Base-by-base conservation (phyloP, 2,113 vertebrate species). In the Cebus imitator region DNA sequence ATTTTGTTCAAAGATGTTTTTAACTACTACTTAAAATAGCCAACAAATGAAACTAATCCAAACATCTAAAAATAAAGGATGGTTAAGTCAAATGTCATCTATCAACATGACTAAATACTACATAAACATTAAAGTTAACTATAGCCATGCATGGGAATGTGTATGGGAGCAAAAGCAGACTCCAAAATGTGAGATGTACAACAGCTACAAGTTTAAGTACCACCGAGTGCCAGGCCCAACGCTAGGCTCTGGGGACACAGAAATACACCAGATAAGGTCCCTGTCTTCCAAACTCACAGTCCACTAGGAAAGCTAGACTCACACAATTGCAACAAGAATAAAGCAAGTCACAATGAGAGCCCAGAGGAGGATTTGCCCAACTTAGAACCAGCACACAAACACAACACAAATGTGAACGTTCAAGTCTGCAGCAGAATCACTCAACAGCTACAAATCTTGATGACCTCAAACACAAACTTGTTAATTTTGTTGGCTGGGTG, bases 11-110 rank as follows among this genome's bases (percentile, higher is more conserved):
- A 88, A 93, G 61, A 57, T 30, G 20, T 87, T 96, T 95, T 92
- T 57, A 97, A 90, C 64, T 76, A 20, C 55, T 78, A 52, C 23
- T 83, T 66, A 88, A 94, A 72, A 93, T 11, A 94, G 27, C 45
- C 48, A 84, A 81, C 75, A 97, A 80, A 79, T 64, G 35, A 94
- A 97, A 95, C 88, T n/a, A 90, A 86, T 85, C 87, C 76, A 76
- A 92, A 88, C 70, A 78, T 90, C 95, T 92, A 87, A 92, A 98
- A 97, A 75, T 87, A 95, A 91, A 21, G 11, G 27, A 76, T 8
- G 20, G 23, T 48, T 37, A 78, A 94, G 40, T 52, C 90, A 95
- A 92, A 92, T 11, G 25, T 55, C 81, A 85, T 70, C 78, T 88
- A 75, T 68, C 43, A n/a, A 78, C 8, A 43, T 48, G 50, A 92